phyloP scores from a whole-genome alignment of 2,888 invertebrate genomes.

The Epistrophe eligans region DNA sequence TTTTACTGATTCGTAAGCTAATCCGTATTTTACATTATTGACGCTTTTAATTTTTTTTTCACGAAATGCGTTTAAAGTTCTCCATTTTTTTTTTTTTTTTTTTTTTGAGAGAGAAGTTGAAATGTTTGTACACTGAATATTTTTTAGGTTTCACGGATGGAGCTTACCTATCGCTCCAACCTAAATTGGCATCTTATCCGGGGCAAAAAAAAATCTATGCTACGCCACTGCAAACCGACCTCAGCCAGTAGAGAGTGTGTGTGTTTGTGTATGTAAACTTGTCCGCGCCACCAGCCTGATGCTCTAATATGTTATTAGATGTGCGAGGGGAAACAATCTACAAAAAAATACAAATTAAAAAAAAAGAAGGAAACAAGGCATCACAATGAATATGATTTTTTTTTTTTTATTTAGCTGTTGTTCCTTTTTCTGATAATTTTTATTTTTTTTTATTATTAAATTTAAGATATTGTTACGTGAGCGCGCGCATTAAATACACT shows the following conservation, averaged over 20 bases:
- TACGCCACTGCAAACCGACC: not conserved
- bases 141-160: too few species aligned
- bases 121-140: too few species aligned
- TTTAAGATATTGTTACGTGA: constrained; percentile 59
- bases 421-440: constrained; percentile 2
- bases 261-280: not conserved
- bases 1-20: too few species aligned
- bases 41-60: too few species aligned
- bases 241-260: not conserved
- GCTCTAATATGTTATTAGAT: constrained; percentile 66
- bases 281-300: constrained; percentile 40
- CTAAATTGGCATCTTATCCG: too few species aligned
- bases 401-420: constrained; percentile 24
- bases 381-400: constrained; percentile 47
- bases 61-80: too few species aligned
- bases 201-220: not conserved
- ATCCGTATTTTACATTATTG: too few species aligned
- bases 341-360: constrained; percentile 26
- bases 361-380: constrained; percentile 37
- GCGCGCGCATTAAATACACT: constrained; percentile 65
- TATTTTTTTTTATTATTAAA: constrained; percentile 25
- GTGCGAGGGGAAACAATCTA: not conserved
- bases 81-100: too few species aligned
- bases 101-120: too few species aligned
- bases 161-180: too few species aligned